Conservation (phyloP, 1,140 invertebrate species). For the Laupala kohalensis region DNA sequence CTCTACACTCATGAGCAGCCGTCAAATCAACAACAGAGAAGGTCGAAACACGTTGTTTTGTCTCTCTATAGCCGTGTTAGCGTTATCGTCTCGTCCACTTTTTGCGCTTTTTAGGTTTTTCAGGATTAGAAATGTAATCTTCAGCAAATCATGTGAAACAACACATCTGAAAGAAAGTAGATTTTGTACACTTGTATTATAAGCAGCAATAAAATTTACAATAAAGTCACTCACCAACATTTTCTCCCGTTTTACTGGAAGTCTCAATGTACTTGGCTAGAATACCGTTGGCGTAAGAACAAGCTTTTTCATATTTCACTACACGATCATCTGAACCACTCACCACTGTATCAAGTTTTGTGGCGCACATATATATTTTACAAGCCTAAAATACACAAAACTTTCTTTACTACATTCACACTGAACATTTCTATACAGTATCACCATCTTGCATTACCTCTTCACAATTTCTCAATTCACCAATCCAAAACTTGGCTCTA, state of each 20-base stretch:
- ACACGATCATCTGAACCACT: slow-evolving; percentile 32
- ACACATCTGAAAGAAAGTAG: slow-evolving; percentile 26
- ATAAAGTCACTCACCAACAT: slow-evolving; percentile 42
- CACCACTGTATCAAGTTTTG: slow-evolving; percentile 48
- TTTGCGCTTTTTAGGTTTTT: slow-evolving; percentile 20
- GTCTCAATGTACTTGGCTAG: slow-evolving; percentile 43
- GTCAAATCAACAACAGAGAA: too few species aligned
- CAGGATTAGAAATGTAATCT: slow-evolving; percentile 25
- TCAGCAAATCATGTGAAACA: slow-evolving; percentile 29
- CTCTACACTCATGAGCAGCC: too few species aligned
- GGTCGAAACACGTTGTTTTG: too few species aligned
- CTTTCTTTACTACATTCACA: neutral
- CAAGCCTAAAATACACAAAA: slow-evolving; percentile 31
- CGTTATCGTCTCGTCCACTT: slow-evolving; percentile 22
- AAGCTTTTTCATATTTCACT: slow-evolving; percentile 30
- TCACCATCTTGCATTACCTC: slow-evolving; percentile 34
- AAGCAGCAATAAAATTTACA: neutral
- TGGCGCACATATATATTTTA: slow-evolving; percentile 53
- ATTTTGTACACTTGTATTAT: neutral
- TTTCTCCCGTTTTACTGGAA: slow-evolving; percentile 56
- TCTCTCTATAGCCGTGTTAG: too few species aligned
- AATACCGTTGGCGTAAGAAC: slow-evolving; percentile 37
- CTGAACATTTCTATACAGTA: neutral
- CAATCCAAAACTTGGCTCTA: slow-evolving; percentile 47
- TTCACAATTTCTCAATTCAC: slow-evolving; percentile 45